These are phyloP conservation scores for Andinoacara biseriatus DNA, from an alignment of 2,113 vertebrate genomes.

Conservation along the genomic window DNA sequence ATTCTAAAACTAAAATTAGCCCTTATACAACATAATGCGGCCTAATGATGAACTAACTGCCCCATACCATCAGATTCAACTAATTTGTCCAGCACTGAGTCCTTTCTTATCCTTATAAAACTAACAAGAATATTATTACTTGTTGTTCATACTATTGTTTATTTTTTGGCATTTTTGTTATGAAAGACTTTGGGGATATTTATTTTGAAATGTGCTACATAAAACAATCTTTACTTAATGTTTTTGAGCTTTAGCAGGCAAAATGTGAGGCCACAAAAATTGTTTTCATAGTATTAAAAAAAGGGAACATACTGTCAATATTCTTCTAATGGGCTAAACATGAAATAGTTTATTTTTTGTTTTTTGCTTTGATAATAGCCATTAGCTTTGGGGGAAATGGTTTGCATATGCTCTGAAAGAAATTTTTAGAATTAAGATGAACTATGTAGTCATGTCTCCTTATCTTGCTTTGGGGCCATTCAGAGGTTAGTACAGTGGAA, in stretches of 20 bases:
- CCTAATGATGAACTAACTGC: not conserved
- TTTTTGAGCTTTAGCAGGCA: too few relatives aligned
- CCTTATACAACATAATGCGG: not conserved
- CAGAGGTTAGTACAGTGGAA: constrained; percentile 26
- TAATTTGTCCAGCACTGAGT: not conserved
- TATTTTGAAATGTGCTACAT: too few relatives aligned
- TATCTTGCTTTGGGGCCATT: constrained; percentile 13
- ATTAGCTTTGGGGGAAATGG: not conserved
- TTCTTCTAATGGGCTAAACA: not conserved
- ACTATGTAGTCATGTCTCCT: not conserved
- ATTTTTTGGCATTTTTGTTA: not conserved
- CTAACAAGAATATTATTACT: not conserved
- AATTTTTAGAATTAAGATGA: not conserved
- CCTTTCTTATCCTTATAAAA: not conserved
- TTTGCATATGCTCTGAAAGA: not conserved
- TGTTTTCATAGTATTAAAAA: not conserved
- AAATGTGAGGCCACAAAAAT: too few relatives aligned
- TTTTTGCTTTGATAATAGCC: not conserved
- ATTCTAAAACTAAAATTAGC: not conserved
- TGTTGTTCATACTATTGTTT: not conserved
- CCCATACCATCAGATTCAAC: not conserved
- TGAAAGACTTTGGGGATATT: not conserved
- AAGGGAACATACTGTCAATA: not conserved
- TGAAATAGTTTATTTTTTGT: too few relatives aligned
- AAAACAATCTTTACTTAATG: too few relatives aligned